Base-by-base conservation (phyloP, 2,797 vertebrate genomes). In the Sebastes matsubarae region DNA sequence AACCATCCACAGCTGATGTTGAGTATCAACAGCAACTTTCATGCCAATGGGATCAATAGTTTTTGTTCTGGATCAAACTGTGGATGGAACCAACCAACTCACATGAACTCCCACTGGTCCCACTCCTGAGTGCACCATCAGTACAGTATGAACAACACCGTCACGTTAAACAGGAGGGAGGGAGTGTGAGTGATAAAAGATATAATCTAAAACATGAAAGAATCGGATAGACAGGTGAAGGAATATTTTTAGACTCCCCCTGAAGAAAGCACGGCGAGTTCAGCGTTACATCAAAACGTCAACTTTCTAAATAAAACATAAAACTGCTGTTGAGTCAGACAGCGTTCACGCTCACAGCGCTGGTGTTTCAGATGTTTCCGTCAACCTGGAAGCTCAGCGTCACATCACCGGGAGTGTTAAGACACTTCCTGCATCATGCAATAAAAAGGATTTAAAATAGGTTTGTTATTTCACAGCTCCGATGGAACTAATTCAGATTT, bases 211-310 rank as follows among this genome's bases (percentile, higher is more conserved):
- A 67, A 71, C 61, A 38, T 67, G 8, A 71, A 75, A 66, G 61
- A 50, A 16, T 0, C 0, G 6, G 9, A 64, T 11, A 46, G 71
- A 80, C 67, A 61, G 52, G 32, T 52, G 72, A 38, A 25, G n/a
- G 27, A 59, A n/a, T 87, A 85, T 81, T 83, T 81, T 80, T 87
- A 80, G 68, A 32, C 14, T 18, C 36, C 8, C 29, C 20, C 29
- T 14, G 58, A 57, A 63, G 73, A 55, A 68, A 64, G 20, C 20
- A 59, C 8, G 2, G 1, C 1, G 61, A 36, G 70, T 22, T 80
- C 72, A 55, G 54, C 13, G 20, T 59, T 0, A 12, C 25, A 55
- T 75, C 38, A 75, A 20, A 79, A 58, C 52, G 27, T 78, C 38
- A 0, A 20, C 29, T 60, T 78, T 72, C 69, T 67, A 72, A 89